Evolutionary conservation across 1,140 invertebrate genomes (phyloP).

Genomic region (Anoplophora glabripennis): DNA sequence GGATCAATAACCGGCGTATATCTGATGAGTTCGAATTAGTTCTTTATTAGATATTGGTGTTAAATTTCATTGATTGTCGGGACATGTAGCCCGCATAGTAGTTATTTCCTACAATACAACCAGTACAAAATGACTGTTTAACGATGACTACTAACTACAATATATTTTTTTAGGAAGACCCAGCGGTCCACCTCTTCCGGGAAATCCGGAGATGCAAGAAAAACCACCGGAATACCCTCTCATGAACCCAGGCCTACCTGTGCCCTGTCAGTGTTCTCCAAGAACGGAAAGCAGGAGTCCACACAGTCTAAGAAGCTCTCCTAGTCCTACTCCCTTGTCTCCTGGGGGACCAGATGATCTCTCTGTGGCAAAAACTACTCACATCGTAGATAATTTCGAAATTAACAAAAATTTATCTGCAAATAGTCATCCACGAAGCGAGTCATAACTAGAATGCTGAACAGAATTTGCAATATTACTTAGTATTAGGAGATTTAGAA

Average conservation of each 20-base stretch:
- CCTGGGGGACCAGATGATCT: constrained; percentile 45
- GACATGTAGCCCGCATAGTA: too few relatives aligned
- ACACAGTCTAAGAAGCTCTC: constrained; percentile 36
- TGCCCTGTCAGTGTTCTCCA: constrained; percentile 40
- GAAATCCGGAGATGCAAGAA: constrained; percentile 28
- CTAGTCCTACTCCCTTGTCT: constrained; percentile 39
- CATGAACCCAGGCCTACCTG: constrained; percentile 25
- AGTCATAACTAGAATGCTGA: background rate
- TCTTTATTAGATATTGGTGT: too few relatives aligned
- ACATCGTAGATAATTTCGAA: constrained; percentile 10
- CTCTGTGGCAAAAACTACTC: constrained; percentile 36
- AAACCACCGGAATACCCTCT: constrained; percentile 35
- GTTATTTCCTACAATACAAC: too few relatives aligned
- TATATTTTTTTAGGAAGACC: constrained; percentile 32
- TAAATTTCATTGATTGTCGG: too few relatives aligned
- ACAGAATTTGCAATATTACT: too few relatives aligned
- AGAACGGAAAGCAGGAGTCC: constrained; percentile 32
- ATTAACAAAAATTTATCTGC: constrained; percentile 5
- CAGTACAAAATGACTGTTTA: too few relatives aligned
- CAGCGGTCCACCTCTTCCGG: constrained; percentile 22
- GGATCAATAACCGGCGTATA: too few relatives aligned
- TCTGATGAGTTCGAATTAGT: too few relatives aligned
- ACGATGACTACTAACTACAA: constrained; percentile 3
- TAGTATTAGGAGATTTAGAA: too few relatives aligned
- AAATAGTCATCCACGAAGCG: background rate